Base-by-base conservation (phyloP, 1,140 invertebrate genomes). In the Polypedilum vanderplanki region DNA sequence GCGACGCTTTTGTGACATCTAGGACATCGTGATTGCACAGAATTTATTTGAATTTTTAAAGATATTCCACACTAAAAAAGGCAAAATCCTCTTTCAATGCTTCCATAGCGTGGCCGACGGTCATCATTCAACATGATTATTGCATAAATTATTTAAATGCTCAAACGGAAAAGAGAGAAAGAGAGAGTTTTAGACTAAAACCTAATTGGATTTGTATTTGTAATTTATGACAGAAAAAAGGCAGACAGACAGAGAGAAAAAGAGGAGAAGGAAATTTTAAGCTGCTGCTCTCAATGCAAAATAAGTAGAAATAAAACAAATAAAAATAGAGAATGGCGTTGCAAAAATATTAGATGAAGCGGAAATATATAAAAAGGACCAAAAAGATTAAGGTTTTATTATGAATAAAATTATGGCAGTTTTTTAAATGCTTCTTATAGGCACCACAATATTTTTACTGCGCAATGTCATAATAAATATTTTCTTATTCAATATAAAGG, bases 81-180 rank as follows among this genome's bases (percentile, higher is more conserved):
- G 24, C 24, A 33, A 33, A 33, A 33, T 33, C 24, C 24, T 33
- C 24, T 33, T 33, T 33, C 24, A 33, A 33, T 5, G 1, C 24
- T 5, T 33, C 24, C 24, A 33, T 5, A 33, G 5, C 24, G 46
- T n/a, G n/a, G 46, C 46, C 46, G 46, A 12, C 46, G 46, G 46
- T 57, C 46, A 57, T 57, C 46, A 57, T 57, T 57, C 46, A 57
- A 57, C 46, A 57, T 57, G 46, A 57, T 57, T 57, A n/a, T n/a
- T n/a, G 46, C 46, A 57, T 57, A 57, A 57, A 57, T 57, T 57
- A 57, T 57, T 57, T n/a, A 57, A 57, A 57, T 57, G n/a, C n/a
- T 57, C 12, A 12, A n/a, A 15, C n/a, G 46, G 15, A 15, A 57
- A 57, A 57, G 12, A n/a, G 46, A n/a, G 12, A 57, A 57, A 57